phyloP scores from a whole-genome alignment of 2,888 invertebrate genomes.

The Tricholauxania praeusta region DNA sequence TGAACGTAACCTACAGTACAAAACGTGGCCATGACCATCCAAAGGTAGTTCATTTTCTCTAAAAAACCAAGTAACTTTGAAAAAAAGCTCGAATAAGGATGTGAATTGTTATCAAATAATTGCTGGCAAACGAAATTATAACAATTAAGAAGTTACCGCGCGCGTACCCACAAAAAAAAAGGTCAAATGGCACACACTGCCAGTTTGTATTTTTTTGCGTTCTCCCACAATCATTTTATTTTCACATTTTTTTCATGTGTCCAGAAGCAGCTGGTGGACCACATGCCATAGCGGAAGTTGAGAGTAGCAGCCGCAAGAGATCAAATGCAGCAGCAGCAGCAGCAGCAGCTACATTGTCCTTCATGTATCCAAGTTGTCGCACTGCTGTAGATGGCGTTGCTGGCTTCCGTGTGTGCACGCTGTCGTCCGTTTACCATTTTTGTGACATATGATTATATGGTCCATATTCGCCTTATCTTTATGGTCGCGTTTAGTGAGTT shows the following conservation, averaged over 20 bases:
- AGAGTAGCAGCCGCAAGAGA: background rate
- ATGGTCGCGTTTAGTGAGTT: constrained; percentile 63
- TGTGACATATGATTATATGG: constrained; percentile 50
- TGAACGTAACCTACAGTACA: too few species aligned
- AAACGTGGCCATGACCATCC: too few species aligned
- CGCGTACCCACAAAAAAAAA: constrained; percentile 38
- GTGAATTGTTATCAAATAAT: constrained; percentile 67
- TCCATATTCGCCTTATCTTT: constrained; percentile 64
- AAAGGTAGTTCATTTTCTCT: too few species aligned
- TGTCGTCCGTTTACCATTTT: background rate
- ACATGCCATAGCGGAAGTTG: background rate
- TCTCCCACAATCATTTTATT: background rate
- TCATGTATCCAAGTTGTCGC: background rate
- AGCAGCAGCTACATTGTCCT: background rate
- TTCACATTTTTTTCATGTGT: constrained; percentile 30
- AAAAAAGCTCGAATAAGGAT: constrained; percentile 32
- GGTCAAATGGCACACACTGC: constrained; percentile 44
- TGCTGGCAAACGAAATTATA: constrained; percentile 63
- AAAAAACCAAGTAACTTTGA: too few species aligned
- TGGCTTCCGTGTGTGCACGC: background rate
- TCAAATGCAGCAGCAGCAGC: constrained; percentile 3
- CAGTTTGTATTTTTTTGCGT: too few species aligned
- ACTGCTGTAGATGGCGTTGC: background rate
- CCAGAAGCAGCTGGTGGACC: constrained; percentile 31
- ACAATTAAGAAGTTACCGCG: constrained; percentile 63